Evolutionary conservation across 2,888 invertebrate genomes (phyloP).

Genomic region (Exocentrus adspersus): DNA sequence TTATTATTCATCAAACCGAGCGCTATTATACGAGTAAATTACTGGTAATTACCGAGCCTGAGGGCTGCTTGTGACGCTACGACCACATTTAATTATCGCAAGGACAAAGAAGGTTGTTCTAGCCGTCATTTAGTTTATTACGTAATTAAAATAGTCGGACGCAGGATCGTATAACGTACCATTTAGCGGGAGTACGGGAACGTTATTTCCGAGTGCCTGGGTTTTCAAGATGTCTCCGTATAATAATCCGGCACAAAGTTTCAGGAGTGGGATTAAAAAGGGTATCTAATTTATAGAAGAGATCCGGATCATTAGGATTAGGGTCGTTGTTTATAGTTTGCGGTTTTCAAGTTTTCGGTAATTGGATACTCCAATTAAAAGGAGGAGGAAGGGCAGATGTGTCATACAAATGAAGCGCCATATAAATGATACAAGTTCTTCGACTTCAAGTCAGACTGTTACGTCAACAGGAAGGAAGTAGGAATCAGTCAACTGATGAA

Average conservation of each 20-base stretch:
- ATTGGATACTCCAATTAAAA: not conserved
- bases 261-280: not conserved
- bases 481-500: not conserved
- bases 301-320: not conserved
- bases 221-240: constrained; percentile 14
- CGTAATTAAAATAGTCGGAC: constrained; percentile 9
- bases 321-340: not conserved
- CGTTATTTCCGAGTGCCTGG: constrained; percentile 9
- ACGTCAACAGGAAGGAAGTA: too few relatives aligned
- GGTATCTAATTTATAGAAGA: not conserved
- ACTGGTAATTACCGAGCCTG: not conserved
- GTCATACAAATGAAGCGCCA: too few relatives aligned
- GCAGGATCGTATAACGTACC: not conserved
- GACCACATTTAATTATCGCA: not conserved
- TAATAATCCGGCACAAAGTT: constrained; percentile 2
- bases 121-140: not conserved
- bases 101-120: not conserved
- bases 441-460: too few relatives aligned
- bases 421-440: too few relatives aligned
- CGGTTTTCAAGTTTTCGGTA: not conserved
- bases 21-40: not conserved
- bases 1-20: not conserved
- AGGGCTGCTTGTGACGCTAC: not conserved
- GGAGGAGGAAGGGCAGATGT: too few relatives aligned
- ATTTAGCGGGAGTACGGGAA: constrained; percentile 2